phyloP scores from a whole-genome alignment of 2,888 invertebrate genomes.

The Perithous albicinctus region DNA sequence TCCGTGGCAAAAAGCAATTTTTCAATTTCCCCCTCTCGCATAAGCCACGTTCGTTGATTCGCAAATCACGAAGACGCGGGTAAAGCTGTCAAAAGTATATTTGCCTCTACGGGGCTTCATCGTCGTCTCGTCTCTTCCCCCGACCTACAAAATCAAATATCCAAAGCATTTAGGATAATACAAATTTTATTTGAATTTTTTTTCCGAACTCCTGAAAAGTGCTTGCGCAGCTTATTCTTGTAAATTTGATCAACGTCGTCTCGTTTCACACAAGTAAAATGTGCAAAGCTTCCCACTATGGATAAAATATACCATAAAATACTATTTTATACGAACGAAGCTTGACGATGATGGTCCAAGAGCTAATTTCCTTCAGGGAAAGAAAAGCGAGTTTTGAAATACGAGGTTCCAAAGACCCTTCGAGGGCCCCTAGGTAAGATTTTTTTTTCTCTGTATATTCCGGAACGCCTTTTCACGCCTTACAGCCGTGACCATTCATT shows the following conservation, averaged over 20 bases:
- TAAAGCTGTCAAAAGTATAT: background rate
- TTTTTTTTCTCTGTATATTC: background rate
- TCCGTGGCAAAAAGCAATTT: conserved; percentile 70
- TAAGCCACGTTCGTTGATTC: conserved; percentile 34
- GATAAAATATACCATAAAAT: background rate
- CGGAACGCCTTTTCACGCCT: conserved; percentile 58
- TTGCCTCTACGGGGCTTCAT: conserved; percentile 35
- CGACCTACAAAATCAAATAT: conserved; percentile 76
- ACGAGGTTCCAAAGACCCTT: conserved; percentile 8
- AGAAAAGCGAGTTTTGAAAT: conserved; percentile 38
- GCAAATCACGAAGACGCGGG: background rate
- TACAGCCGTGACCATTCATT: conserved; percentile 29
- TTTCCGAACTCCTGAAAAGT: conserved; percentile 60
- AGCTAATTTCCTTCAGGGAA: conserved; percentile 40
- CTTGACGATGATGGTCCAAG: conserved; percentile 7
- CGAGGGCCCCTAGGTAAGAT: background rate
- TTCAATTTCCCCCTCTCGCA: conserved; percentile 72
- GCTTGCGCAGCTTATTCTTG: conserved; percentile 1
- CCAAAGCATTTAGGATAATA: conserved; percentile 71
- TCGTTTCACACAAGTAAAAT: conserved; percentile 18
- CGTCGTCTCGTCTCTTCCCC: conserved; percentile 70
- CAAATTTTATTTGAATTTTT: conserved; percentile 74
- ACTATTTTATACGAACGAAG: conserved; percentile 14
- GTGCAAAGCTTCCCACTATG: background rate
- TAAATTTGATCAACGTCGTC: conserved; percentile 38